These are phyloP conservation scores for Megaceryle torquata DNA, from an alignment of 2,113 vertebrate species.

Conservation along the genomic window DNA sequence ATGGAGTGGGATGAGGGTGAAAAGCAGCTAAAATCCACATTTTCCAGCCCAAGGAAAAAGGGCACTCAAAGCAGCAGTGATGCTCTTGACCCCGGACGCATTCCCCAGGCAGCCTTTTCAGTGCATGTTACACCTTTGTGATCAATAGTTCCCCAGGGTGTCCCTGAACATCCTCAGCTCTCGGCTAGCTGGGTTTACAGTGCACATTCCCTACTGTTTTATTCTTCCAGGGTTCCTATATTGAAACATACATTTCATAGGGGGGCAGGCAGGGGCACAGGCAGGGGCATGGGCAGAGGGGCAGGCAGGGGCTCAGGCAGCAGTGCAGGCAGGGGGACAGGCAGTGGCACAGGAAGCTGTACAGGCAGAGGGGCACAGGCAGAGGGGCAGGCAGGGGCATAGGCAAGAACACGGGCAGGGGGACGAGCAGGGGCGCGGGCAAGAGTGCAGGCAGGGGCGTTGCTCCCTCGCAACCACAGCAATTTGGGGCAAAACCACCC, in stretches of 20 bases:
- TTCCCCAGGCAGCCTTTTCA: background rate
- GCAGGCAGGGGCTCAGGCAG: too few relatives aligned
- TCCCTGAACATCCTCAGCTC: background rate
- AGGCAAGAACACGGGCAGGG: too few relatives aligned
- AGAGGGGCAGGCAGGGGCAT: background rate
- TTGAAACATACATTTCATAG: too few relatives aligned
- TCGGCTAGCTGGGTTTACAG: background rate
- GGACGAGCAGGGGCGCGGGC: too few relatives aligned
- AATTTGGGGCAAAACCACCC: background rate
- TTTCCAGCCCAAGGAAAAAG: background rate
- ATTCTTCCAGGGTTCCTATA: background rate
- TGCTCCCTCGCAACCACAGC: background rate
- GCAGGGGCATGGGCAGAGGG: too few relatives aligned
- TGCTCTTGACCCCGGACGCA: fast-evolving
- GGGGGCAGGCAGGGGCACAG: too few relatives aligned
- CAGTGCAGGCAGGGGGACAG: too few relatives aligned
- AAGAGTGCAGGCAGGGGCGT: background rate
- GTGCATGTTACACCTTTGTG: background rate
- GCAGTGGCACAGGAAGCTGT: too few relatives aligned
- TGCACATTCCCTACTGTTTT: fast-evolving
- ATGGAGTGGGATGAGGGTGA: background rate
- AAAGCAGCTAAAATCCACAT: background rate
- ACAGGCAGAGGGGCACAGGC: too few relatives aligned
- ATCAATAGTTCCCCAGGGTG: fast-evolving
- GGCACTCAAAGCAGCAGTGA: fast-evolving